Base-by-base conservation (phyloP, 2,888 invertebrate species). In the Monochamus alternatus region DNA sequence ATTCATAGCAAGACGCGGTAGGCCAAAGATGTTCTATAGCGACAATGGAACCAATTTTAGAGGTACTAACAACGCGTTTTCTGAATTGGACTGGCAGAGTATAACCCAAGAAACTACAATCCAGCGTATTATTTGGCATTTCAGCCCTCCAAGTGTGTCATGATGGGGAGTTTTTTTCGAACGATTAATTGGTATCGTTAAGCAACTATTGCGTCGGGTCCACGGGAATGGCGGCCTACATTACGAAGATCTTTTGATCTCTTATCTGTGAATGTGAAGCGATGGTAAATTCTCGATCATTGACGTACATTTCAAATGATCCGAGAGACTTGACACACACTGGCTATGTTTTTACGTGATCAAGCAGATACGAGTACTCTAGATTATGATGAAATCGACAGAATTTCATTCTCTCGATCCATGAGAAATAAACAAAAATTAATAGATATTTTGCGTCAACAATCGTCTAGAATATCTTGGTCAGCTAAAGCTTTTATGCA, bases 321-420 rank as follows among this genome's bases (percentile, higher is more conserved):
- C 9, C 58, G 64, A 22, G 43, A 77, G 32, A 78, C 14, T n/a
- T 58, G 58, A 14, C 58, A 3, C 58, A 10, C 82, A 30, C 85
- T 85, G 32, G 74, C 77, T 5, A 84, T 85, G 83, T 85, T 86
- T 78, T 70, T 84, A 14, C 52, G 78, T 44, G 83, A 83, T 12
- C 75, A 72, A 55, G 55, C 32, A 12, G 79, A 81, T 22, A 32
- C 43, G 47, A 78, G 77, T n/a, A 64, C 81, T 55, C 80, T 79
- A 44, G 83, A 84, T 74, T 77, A 74, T 60, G 83, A 81, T 58
- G n/a, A 51, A 5, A 65, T 80, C 5, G 81, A 83, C 31, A 71
- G 51, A 47, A 22, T 1, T 30, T 75, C 75, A 2, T 67, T 84
- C 4, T 77, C 73, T 22, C 72, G 70, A 58, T 78, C 72, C 12